These are phyloP conservation scores for Brachymystax lenok DNA, from an alignment of 2,797 vertebrate species.

Conservation along the genomic window DNA sequence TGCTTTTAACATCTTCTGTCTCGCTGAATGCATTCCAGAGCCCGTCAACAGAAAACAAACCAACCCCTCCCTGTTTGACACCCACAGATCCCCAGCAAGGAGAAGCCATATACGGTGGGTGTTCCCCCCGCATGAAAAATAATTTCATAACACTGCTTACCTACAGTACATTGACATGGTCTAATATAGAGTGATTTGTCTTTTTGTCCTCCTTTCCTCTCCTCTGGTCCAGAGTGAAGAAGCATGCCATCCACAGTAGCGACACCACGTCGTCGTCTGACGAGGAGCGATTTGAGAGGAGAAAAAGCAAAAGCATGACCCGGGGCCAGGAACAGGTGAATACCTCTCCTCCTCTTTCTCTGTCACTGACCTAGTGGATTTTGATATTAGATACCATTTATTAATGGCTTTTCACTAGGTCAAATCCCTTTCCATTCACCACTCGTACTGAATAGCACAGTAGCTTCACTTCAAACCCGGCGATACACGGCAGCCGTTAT, in stretches of 20 bases:
- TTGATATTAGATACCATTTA: not conserved
- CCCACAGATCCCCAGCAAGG: conserved; percentile 96
- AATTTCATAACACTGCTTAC: not conserved
- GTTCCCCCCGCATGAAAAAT: not conserved
- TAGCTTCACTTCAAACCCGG: not conserved
- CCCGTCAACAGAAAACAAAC: conserved; percentile 97
- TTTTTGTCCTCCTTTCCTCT: not conserved
- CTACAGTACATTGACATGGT: not conserved
- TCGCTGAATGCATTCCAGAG: conserved; percentile 72
- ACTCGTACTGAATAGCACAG: not conserved
- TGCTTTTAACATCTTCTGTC: not conserved
- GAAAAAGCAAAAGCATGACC: conserved; percentile 98
- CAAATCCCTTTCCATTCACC: too few relatives aligned
- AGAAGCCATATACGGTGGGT: conserved; percentile 96
- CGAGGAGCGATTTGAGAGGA: conserved; percentile 97
- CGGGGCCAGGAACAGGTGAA: conserved; percentile 92
- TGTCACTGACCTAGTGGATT: not conserved
- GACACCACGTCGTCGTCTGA: conserved; percentile 97
- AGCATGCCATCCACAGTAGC: conserved; percentile 99
- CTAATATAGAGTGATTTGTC: not conserved
- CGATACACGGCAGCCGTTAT: not conserved
- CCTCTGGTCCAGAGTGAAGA: conserved; percentile 85
- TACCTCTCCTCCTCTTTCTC: not conserved
- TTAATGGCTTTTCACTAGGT: too few relatives aligned
- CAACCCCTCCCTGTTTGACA: conserved; percentile 94